Evolutionary conservation across 37 sponge, comb jelly and placozoan genomes (phyloP), one percentile per base, ranked within the genome.

Genomic region (Cladorhizidae sp.): DNA sequence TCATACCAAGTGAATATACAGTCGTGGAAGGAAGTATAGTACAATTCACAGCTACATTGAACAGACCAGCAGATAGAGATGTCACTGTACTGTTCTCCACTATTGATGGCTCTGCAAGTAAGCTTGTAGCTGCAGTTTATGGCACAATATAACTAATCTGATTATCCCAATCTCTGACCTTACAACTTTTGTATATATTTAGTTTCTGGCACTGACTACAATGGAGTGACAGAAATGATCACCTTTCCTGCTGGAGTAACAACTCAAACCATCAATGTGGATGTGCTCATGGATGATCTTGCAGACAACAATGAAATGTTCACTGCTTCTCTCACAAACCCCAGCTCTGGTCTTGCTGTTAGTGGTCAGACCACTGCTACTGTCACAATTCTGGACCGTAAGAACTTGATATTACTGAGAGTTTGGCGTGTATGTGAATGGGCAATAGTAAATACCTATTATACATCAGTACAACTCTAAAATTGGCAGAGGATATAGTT

Each of bases 31-130:
- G 25, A 41, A 26, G 1, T 36, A 41, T 1, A 23, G 50, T 26
- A 5, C 33, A 9, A 36, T 39, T 49, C 14, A 26, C n/a, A 7
- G 72, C 49, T 71, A 2, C 5, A 43, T 65, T 65, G 12, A 49
- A 49, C 50, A 39, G 72, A 42, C 23, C 12, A 49, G 36, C 67
- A 14, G 67, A 65, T 31, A 65, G 67, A 12, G 28, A 54, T 33
- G 81, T 74, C 52, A 39, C 63, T 54, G 72, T 82, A 0, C 12
- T 15, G 9, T 39, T 88, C 33, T 22, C 42, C 31, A 88, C 83
- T 72, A 39, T 0, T 26, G 88, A 82, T 77, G 83, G 83, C 57
- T 75, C 61, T 28, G 87, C 87, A 23, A 55, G 86, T 86, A 38
- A 78, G 36, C 9, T 45, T 45, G 49, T 45, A 9, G 49, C 49